Evolutionary conservation across 2,113 vertebrate genomes (phyloP).

Genomic region (Chionodraco myersi): DNA sequence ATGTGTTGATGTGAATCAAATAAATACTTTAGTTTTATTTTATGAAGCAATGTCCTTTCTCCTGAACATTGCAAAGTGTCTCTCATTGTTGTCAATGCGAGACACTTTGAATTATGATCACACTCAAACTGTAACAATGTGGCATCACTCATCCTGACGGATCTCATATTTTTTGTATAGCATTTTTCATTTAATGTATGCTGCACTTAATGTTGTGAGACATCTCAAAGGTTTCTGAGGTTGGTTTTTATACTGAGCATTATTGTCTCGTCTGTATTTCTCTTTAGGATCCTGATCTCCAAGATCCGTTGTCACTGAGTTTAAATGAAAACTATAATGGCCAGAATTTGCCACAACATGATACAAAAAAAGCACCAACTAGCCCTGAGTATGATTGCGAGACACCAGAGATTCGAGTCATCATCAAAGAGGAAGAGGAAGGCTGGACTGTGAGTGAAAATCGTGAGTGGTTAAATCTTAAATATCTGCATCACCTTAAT

Average conservation of each 20-base stretch:
- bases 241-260: background rate
- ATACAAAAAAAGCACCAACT: constrained; percentile 15
- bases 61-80: too few relatives aligned
- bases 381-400: constrained; percentile 43
- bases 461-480: constrained; percentile 58
- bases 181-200: background rate
- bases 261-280: background rate
- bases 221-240: background rate
- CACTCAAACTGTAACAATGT: background rate
- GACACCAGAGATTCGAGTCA: constrained; percentile 56
- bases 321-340: constrained; percentile 48
- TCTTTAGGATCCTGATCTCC: constrained; percentile 62
- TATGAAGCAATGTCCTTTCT: too few relatives aligned
- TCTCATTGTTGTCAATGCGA: too few relatives aligned
- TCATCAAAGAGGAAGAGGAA: constrained; percentile 74
- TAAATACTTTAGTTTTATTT: too few relatives aligned
- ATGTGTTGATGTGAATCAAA: too few relatives aligned
- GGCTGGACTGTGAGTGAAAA: constrained; percentile 71
- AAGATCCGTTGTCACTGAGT: constrained; percentile 58
- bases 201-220: background rate
- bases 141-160: background rate
- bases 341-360: constrained; percentile 23
- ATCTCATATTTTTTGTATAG: background rate
- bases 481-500: constrained; percentile 13
- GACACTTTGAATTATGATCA: background rate